Percentiles rank a stretch among this genome's conserved stretches.
Conservation (phyloP, 2,888 invertebrate species). For the Apantesis nais region DNA sequence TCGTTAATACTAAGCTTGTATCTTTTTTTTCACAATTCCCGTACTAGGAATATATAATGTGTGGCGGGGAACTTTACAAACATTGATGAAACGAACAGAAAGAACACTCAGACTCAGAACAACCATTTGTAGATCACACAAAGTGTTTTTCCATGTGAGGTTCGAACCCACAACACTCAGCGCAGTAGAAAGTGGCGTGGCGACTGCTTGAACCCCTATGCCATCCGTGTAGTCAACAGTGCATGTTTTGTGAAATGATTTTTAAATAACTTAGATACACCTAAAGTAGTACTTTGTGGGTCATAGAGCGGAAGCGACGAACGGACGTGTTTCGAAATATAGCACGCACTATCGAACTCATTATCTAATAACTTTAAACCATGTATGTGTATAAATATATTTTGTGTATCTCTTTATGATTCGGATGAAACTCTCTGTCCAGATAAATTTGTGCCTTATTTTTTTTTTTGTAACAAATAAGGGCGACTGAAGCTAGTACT, state of each 20-base stretch:
- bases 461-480: background rate
- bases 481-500: background rate
- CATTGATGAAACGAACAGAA: no score
- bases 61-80: no score
- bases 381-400: slow-evolving; percentile 2
- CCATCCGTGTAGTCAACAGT: no score
- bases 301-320: slow-evolving; percentile 73
- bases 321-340: slow-evolving; percentile 79
- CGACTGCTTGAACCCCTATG: no score
- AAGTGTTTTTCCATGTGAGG: no score
- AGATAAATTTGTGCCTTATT: background rate
- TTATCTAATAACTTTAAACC: slow-evolving; percentile 44
- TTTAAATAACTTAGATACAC: slow-evolving; percentile 32
- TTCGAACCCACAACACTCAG: no score
- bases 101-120: no score
- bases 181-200: no score
- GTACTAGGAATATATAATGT: no score
- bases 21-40: no score
- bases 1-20: background rate
- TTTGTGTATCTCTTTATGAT: slow-evolving; percentile 1
- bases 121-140: no score
- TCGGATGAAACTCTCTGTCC: background rate
- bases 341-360: slow-evolving; percentile 77
- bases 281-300: slow-evolving; percentile 67
- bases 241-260: background rate